phyloP scores from a whole-genome alignment of 2,888 invertebrate species.

The Poecilus cupreus region DNA sequence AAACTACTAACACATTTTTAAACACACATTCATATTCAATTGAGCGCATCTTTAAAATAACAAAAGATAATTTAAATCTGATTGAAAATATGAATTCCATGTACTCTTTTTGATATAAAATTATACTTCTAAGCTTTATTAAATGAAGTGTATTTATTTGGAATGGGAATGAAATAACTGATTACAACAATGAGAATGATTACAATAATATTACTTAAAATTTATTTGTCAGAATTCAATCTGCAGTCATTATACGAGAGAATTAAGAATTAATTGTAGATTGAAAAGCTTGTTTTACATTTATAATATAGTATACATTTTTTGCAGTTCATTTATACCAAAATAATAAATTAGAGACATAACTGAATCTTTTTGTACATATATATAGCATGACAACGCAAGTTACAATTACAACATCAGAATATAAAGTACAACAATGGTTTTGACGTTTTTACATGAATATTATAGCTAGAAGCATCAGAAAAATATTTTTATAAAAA shows the following conservation, averaged over 20 bases:
- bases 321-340: neutral
- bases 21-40: too few species aligned
- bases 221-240: constrained; percentile 27
- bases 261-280: neutral
- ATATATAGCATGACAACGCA: neutral
- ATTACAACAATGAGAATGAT: too few species aligned
- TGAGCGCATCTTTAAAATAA: too few species aligned
- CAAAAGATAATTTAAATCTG: too few species aligned
- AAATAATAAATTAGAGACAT: neutral
- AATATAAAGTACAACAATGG: constrained; percentile 56
- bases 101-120: too few species aligned
- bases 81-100: too few species aligned
- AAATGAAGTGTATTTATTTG: too few species aligned
- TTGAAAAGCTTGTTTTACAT: neutral
- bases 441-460: neutral
- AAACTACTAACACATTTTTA: too few species aligned
- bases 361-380: neutral
- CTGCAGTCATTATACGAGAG: neutral
- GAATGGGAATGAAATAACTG: too few species aligned
- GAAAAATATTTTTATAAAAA: too few species aligned
- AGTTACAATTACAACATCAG: constrained; percentile 18
- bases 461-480: neutral
- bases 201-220: constrained; percentile 44
- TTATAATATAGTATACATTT: neutral
- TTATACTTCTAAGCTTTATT: too few species aligned